Percentiles rank a stretch among this genome's conserved stretches.
Conservation (phyloP, 2,113 vertebrate species). For the Condylura cristata region DNA sequence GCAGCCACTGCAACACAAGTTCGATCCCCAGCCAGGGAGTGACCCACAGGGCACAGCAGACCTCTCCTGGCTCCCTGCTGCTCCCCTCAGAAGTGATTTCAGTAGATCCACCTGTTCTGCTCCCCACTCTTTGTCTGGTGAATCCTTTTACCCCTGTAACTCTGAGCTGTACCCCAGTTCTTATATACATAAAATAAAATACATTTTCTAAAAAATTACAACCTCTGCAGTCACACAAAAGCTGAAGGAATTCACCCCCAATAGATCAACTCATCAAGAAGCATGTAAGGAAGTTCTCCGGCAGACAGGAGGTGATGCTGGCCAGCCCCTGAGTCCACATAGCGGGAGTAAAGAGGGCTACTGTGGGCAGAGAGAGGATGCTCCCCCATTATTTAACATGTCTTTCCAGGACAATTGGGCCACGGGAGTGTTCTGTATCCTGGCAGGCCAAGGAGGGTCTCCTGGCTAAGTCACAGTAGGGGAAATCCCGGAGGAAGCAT, state of each 20-base stretch:
- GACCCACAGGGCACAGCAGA: too few species aligned
- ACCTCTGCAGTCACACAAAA: not conserved
- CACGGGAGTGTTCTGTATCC: not conserved
- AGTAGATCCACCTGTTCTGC: too few species aligned
- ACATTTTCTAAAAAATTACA: not conserved
- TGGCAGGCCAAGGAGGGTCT: not conserved
- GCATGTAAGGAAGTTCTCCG: not conserved
- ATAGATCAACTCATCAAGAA: not conserved
- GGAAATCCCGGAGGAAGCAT: not conserved
- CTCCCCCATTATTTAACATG: not conserved
- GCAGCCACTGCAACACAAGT: too few species aligned
- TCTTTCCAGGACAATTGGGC: not conserved
- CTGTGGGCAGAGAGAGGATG: not conserved
- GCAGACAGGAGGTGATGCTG: not conserved
- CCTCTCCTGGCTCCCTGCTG: too few species aligned
- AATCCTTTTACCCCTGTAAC: too few species aligned
- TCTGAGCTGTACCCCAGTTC: too few species aligned
- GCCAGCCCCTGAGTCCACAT: not conserved
- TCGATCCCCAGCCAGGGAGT: too few species aligned
- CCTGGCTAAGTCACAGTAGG: not conserved
- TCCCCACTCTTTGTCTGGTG: too few species aligned
- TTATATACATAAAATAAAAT: too few species aligned
- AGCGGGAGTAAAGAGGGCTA: not conserved
- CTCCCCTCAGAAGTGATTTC: too few species aligned
- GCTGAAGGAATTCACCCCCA: not conserved